phyloP scores from a whole-genome alignment of 2,113 vertebrate species.

The Verasper variegatus region DNA sequence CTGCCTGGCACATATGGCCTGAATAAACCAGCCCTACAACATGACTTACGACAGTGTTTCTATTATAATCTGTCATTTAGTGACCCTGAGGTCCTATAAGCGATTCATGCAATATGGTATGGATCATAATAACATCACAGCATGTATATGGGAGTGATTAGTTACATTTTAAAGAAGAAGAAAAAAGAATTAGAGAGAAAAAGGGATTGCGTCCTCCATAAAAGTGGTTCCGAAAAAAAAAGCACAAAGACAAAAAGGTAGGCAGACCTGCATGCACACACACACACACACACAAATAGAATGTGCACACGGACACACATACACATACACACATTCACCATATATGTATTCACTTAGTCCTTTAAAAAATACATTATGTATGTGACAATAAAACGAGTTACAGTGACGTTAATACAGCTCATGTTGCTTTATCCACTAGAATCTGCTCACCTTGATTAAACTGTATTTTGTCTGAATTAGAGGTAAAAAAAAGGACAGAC shows the following conservation, averaged over 20 bases:
- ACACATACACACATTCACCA: too few relatives aligned
- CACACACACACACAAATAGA: not conserved
- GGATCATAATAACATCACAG: slow-evolving; percentile 21
- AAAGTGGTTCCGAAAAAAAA: slow-evolving; percentile 8
- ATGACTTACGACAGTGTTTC: slow-evolving; percentile 43
- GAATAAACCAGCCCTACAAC: slow-evolving; percentile 49
- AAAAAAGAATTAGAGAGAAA: slow-evolving; percentile 9
- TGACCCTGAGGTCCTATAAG: slow-evolving; percentile 26
- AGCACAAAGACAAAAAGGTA: slow-evolving; percentile 35
- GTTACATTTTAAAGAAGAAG: slow-evolving; percentile 20
- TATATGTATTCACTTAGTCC: not conserved
- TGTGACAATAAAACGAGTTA: too few relatives aligned
- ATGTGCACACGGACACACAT: not conserved
- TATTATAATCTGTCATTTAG: slow-evolving; percentile 47
- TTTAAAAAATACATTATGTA: not conserved
- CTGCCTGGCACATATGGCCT: slow-evolving; percentile 63
- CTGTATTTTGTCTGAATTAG: slow-evolving; percentile 39
- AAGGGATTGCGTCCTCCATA: slow-evolving; percentile 2
- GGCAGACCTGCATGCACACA: not conserved
- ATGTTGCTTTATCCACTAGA: slow-evolving; percentile 8
- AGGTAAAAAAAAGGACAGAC: slow-evolving; percentile 31
- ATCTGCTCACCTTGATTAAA: slow-evolving; percentile 39
- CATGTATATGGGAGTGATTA: slow-evolving; percentile 24
- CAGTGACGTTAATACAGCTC: not conserved
- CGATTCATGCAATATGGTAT: slow-evolving; percentile 38